phyloP scores from a whole-genome alignment of 2,113 vertebrate species.

The Anoura caudifer region DNA sequence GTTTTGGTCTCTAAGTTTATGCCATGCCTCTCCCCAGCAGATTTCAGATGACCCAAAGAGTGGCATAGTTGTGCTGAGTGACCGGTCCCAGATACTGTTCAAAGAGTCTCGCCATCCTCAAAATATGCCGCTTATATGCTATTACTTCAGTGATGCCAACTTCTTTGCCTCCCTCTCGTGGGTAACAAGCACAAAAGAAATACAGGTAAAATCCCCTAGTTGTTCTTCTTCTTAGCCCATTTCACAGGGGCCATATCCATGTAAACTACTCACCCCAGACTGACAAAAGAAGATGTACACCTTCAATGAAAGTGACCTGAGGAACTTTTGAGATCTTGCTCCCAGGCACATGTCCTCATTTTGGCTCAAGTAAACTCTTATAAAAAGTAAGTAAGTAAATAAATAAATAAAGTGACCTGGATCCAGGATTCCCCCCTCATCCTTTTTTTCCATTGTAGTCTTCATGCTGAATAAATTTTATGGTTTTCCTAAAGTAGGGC shows the following conservation, averaged over 20 bases:
- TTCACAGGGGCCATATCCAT: background rate
- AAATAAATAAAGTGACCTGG: background rate
- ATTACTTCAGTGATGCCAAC: slow-evolving; percentile 42
- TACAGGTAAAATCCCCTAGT: slow-evolving; percentile 54
- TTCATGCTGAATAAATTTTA: background rate
- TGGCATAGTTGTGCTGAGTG: slow-evolving; percentile 49
- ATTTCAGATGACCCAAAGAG: background rate
- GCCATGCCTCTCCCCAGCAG: slow-evolving; percentile 15
- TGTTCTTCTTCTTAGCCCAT: background rate
- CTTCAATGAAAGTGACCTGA: background rate
- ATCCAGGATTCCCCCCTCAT: background rate
- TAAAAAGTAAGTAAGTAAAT: background rate
- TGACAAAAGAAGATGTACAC: background rate
- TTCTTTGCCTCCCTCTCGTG: slow-evolving; percentile 74
- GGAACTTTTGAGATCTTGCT: background rate
- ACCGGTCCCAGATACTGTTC: slow-evolving; percentile 66
- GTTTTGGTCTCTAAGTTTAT: background rate
- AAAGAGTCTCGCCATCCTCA: slow-evolving; percentile 65
- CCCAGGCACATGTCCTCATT: background rate
- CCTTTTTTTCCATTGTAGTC: background rate
- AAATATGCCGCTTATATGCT: slow-evolving; percentile 59
- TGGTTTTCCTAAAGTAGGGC: background rate
- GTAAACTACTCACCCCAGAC: background rate
- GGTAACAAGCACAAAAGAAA: slow-evolving; percentile 50
- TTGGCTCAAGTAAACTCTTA: background rate